Base-by-base conservation (phyloP, 2,113 vertebrate genomes). In the Corydoras maculifer region DNA sequence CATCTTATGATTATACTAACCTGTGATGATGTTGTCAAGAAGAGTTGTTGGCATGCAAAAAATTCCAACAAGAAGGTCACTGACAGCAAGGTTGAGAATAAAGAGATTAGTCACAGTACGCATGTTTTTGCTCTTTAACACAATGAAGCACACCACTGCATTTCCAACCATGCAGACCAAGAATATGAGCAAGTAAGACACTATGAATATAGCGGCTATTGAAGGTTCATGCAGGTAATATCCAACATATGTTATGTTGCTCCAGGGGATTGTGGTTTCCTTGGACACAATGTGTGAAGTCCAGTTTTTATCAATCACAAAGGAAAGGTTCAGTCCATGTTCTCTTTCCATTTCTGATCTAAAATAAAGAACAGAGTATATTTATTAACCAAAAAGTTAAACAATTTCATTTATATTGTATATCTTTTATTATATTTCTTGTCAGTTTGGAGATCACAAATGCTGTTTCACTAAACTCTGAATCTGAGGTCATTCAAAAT, bases 21-120 rank as follows among this genome's bases (percentile, higher is more conserved):
- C 94, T 90, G 94, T 93, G 65, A 93, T 94, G 18, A 98, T 95
- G 84, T 92, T 98, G 83, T 98, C 96, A 64, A 98, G 84, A 10
- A 98, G 90, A 0, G 94, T 96, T n/a, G 92, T 93, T 58, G 95
- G 94, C 95, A 98, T 96, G 74, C 95, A 98, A 88, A 97, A 97
- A 80, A 97, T 90, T n/a, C 95, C 96, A 71, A 98, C 91, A 35
- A 98, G 88, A 18, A 98, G 82, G 80, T 98, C 96, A 0, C 94
- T 96, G 76, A 97, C 82, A 0, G 94, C 95, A 11, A 98, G 86
- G 81, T 98, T 98, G 31, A 97, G 80, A 78, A 96, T 97, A 86
- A 98, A 97, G 30, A 96, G 65, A 79, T 96, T 98, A 43, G 95
- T 98, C 74, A 98, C 93, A 0, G 93, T 97, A 29, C 87, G 81